phyloP scores from a whole-genome alignment of 2,888 invertebrate species.

The Deroplatys truncata region DNA sequence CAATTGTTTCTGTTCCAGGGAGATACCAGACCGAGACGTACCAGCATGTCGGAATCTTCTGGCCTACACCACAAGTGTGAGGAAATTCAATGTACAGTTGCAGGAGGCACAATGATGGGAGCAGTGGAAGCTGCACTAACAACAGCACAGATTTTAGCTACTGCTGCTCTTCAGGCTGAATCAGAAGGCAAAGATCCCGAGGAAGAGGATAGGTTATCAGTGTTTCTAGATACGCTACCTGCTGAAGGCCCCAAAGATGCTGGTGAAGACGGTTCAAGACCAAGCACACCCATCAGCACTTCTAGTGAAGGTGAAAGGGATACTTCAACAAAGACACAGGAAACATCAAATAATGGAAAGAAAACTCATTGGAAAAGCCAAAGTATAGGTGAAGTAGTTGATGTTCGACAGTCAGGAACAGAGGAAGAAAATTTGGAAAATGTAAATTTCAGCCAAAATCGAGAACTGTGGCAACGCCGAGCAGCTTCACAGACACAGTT shows the following conservation, averaged over 20 bases:
- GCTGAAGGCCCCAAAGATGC: conserved; percentile 19
- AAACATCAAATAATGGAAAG: not conserved
- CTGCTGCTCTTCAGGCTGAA: conserved; percentile 28
- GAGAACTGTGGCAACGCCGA: conserved; percentile 59
- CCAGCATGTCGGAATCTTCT: not conserved
- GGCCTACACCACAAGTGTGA: conserved; percentile 5
- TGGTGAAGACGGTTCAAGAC: conserved; percentile 23
- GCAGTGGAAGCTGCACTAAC: conserved; percentile 33
- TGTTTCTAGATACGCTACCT: conserved; percentile 35
- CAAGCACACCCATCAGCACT: conserved; percentile 25
- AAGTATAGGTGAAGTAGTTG: conserved; percentile 39
- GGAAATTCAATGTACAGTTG: not conserved
- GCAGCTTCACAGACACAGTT: conserved; percentile 50
- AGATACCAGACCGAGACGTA: not conserved
- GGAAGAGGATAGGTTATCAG: conserved; percentile 36
- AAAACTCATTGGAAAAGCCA: conserved; percentile 47
- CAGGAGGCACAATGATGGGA: conserved; percentile 34
- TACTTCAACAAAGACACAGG: not conserved
- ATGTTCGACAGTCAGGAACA: not conserved
- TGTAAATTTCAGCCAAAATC: conserved; percentile 48
- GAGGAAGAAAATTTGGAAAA: conserved; percentile 40
- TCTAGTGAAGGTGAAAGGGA: conserved; percentile 23
- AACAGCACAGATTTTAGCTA: conserved; percentile 29
- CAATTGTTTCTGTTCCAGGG: not conserved
- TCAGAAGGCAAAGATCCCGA: conserved; percentile 24